A percentile compares a stretch with the other conserved stretches of the same genome.
Conservation (phyloP, 1,140 invertebrate genomes). For the Chrysomallon squamiferum region DNA sequence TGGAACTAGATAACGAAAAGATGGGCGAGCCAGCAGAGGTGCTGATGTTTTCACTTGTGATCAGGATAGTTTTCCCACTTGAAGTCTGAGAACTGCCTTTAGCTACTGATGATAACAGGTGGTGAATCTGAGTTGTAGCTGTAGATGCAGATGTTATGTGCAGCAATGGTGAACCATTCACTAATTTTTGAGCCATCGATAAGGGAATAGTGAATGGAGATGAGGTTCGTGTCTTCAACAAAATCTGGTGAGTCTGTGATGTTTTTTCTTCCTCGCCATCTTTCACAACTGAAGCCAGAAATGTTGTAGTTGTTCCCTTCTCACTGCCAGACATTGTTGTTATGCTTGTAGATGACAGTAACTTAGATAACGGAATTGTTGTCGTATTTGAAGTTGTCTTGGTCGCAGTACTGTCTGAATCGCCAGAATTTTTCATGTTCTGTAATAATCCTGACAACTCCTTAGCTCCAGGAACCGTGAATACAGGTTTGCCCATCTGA, state of each 20-base stretch:
- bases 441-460: constrained; percentile 43
- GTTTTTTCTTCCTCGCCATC: not conserved
- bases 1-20: not conserved
- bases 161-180: constrained; percentile 21
- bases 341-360: constrained; percentile 3
- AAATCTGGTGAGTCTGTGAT: not conserved
- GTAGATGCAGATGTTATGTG: constrained; percentile 39
- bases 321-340: not conserved
- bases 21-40: not conserved
- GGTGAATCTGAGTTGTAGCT: constrained; percentile 45
- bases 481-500: not conserved
- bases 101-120: constrained; percentile 34
- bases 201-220: constrained; percentile 17
- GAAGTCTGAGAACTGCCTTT: constrained; percentile 6
- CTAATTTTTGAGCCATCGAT: constrained; percentile 22
- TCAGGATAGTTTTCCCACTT: not conserved
- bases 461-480: constrained; percentile 31
- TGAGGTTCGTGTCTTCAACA: not conserved
- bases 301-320: not conserved
- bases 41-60: not conserved
- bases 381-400: constrained; percentile 6
- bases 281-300: constrained; percentile 10
- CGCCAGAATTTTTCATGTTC: not conserved
- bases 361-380: constrained; percentile 8
- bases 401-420: not conserved